Base-by-base conservation (phyloP, 2,113 vertebrate genomes). In the Pituophis catenifer region DNA sequence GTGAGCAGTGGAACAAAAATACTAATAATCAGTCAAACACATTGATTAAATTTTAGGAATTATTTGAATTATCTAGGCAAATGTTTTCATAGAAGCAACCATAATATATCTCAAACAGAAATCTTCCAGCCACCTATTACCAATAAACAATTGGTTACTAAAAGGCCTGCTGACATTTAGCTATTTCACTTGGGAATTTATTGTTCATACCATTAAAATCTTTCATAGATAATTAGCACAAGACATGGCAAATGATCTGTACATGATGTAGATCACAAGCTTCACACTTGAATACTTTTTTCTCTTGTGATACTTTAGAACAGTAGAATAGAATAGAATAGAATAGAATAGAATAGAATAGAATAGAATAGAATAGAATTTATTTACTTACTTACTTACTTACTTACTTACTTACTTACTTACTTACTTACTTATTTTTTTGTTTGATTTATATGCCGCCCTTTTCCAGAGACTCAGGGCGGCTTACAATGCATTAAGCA, bases 161-260 rank as follows among this genome's bases (percentile, higher is more conserved):
- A 91, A 59, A 38, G 53, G 29, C 58, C 12, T 21, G 53, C 33
- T 91, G 75, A 58, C 53, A 85, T 85, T 91, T 57, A 44, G 53
- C 70, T 10, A 87, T 86, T 91, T 58, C 17, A n/a, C 44, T 86
- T 59, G 33, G 23, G 13, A 13, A n/a, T 50, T 59, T 59, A 29
- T 48, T 58, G 33, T 86, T 86, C n/a, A 38, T 19, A 86, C 23
- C 54, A 86, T 19, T 86, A 85, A 38, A 91, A 57, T 85, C 53
- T 86, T 91, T 86, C 90, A 58, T 44, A 24, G 81, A 50, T 91
- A 86, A 86, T 87, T 91, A 91, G 24, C 44, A 91, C 58, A 48
- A 55, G 24, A 50, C 54, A 87, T n/a, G 81, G 81, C 81, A 86
- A 33, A 81, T 85, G 29, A 53, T 91, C 55, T 62, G 81, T 62